Conservation (phyloP, 2,888 invertebrate genomes). For the Polyommatus icarus region DNA sequence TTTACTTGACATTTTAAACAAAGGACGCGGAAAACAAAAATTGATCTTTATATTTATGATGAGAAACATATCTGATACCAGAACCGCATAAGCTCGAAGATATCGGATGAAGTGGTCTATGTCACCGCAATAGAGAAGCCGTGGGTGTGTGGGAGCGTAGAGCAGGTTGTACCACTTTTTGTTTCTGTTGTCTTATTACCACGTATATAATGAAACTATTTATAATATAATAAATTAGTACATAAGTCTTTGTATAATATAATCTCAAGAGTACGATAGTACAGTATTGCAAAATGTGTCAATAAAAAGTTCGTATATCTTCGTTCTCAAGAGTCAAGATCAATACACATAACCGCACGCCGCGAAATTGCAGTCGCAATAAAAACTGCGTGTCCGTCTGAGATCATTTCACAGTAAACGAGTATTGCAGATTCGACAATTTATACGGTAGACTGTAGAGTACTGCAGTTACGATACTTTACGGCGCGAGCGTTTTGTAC, state of each 20-base stretch:
- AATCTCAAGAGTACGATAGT: not conserved
- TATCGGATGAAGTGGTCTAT: constrained; percentile 75
- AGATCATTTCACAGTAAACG: constrained; percentile 48
- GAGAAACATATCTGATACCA: constrained; percentile 41
- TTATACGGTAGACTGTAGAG: not conserved
- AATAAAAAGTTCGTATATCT: not conserved
- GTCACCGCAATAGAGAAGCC: constrained; percentile 70
- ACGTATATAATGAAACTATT: not conserved
- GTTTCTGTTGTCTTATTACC: constrained; percentile 51
- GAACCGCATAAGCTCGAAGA: constrained; percentile 46
- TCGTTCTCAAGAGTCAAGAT: not conserved
- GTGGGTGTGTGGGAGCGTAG: constrained; percentile 68
- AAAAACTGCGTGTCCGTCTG: constrained; percentile 58
- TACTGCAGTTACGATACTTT: constrained; percentile 41
- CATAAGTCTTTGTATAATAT: not conserved
- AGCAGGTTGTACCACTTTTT: constrained; percentile 64
- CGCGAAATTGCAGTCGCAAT: constrained; percentile 57
- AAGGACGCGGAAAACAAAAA: not conserved
- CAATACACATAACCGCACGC: constrained; percentile 44
- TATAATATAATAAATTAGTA: not conserved
- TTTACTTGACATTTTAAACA: not conserved
- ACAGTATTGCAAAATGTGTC: not conserved
- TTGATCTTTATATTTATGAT: constrained; percentile 16
- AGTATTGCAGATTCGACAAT: not conserved
- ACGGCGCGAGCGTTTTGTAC: constrained; percentile 47